These are phyloP conservation scores for Acipenser transmontanus DNA, from an alignment of 2,797 vertebrate genomes.

Conservation along the genomic window DNA sequence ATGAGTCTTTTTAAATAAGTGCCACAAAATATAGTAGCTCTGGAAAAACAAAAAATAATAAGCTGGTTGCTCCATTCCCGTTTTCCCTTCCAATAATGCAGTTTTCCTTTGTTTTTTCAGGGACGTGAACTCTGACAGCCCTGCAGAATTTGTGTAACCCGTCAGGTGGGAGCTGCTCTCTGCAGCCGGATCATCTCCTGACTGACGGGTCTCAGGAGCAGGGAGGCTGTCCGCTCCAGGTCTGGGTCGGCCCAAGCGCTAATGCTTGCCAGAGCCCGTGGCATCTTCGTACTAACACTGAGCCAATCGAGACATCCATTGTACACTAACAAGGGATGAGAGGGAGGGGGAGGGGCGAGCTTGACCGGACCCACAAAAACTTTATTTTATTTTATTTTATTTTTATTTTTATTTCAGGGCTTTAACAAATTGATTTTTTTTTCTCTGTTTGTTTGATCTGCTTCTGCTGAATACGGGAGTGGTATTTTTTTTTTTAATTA, in stretches of 20 bases:
- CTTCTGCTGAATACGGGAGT: conserved; percentile 1
- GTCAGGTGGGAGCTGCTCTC: conserved; percentile 25
- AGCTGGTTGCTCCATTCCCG: background rate
- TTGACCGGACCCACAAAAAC: background rate
- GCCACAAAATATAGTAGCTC: no score
- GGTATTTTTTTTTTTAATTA: conserved; percentile 2
- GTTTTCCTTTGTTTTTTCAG: conserved; percentile 16
- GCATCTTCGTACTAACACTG: conserved; percentile 4
- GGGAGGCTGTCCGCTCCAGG: conserved; percentile 1
- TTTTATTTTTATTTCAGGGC: background rate
- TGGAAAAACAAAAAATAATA: no score
- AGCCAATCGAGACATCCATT: background rate
- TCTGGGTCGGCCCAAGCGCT: conserved; percentile 10
- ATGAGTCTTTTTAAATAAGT: no score
- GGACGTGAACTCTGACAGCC: conserved; percentile 29
- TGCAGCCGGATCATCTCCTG: conserved; percentile 17
- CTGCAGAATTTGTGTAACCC: conserved; percentile 35
- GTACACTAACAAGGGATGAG: background rate
- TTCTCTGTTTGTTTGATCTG: background rate
- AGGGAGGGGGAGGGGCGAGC: background rate
- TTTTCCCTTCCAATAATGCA: background rate
- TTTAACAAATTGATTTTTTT: background rate
- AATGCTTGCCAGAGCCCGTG: conserved; percentile 20
- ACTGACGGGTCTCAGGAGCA: conserved; percentile 3
- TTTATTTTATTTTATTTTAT: background rate